Evolutionary conservation across 1,140 invertebrate genomes (phyloP).

Genomic region (Drosophila bocki): DNA sequence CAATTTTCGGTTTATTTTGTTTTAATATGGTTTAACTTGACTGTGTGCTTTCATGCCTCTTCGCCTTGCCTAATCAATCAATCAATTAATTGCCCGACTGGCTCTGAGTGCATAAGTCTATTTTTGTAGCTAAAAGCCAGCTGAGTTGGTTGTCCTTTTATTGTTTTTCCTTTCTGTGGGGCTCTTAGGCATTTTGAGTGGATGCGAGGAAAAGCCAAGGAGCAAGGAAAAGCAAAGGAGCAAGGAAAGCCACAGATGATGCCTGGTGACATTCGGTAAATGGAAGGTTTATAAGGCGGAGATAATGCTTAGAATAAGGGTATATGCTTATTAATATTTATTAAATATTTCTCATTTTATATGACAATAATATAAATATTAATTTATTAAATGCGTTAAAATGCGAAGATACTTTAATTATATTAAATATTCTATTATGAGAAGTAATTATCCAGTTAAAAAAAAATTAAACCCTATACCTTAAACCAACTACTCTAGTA

Average conservation of each 20-base stretch:
- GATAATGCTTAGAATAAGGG: not conserved
- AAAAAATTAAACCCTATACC: not conserved
- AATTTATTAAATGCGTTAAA: not conserved
- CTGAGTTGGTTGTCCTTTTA: constrained; percentile 23
- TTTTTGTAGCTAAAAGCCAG: constrained; percentile 59
- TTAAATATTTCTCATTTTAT: not conserved
- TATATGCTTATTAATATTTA: not conserved
- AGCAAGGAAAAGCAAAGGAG: not conserved
- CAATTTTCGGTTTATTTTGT: constrained; percentile 50
- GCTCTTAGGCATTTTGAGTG: constrained; percentile 34
- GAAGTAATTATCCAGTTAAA: not conserved
- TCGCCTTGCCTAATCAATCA: constrained; percentile 56
- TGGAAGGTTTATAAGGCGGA: not conserved
- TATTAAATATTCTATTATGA: not conserved
- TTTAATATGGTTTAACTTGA: constrained; percentile 39
- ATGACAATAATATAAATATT: not conserved
- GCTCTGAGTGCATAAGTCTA: constrained; percentile 54
- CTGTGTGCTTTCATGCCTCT: constrained; percentile 15
- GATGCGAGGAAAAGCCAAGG: not conserved
- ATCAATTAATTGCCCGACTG: constrained; percentile 53
- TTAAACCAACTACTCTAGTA: not conserved
- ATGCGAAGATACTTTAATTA: not conserved
- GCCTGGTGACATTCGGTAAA: constrained; percentile 7
- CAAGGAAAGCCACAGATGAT: constrained; percentile 9
- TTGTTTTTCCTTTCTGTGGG: constrained; percentile 12